These are phyloP conservation scores for Dascillus cervinus DNA, from an alignment of 2,888 invertebrate genomes.

Conservation along the genomic window DNA sequence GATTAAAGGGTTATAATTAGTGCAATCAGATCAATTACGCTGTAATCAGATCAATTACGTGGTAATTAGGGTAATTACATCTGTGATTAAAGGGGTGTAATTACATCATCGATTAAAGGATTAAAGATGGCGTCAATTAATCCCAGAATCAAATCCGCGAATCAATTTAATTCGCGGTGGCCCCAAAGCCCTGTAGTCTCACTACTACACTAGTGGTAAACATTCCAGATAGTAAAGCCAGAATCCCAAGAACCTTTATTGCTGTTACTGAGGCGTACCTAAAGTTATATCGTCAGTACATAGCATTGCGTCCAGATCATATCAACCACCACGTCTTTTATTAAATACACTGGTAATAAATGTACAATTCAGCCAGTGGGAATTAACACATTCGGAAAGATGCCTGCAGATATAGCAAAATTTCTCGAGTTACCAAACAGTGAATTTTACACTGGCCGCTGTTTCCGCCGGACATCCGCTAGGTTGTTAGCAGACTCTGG, in stretches of 20 bases:
- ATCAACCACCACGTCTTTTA: neutral
- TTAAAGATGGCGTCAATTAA: too few relatives aligned
- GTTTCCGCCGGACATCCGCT: conserved; percentile 4
- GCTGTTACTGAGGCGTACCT: neutral
- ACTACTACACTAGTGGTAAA: neutral
- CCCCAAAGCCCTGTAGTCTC: too few relatives aligned
- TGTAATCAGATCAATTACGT: too few relatives aligned
- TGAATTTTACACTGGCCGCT: conserved; percentile 2
- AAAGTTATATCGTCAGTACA: neutral
- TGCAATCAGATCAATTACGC: too few relatives aligned
- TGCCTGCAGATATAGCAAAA: conserved; percentile 2
- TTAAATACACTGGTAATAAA: neutral
- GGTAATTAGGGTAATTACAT: too few relatives aligned
- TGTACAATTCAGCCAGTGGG: neutral
- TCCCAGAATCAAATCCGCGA: too few relatives aligned
- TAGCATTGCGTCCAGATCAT: neutral
- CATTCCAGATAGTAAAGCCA: neutral
- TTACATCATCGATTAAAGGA: too few relatives aligned
- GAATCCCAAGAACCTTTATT: neutral
- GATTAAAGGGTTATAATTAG: too few relatives aligned
- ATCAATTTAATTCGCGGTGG: too few relatives aligned
- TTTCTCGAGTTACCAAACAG: conserved; percentile 1
- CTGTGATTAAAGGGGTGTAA: too few relatives aligned
- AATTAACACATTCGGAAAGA: conserved; percentile 1
- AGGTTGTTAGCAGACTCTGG: conserved; percentile 3